Evolutionary conservation across 1,140 invertebrate species (phyloP).

Genomic region (Augochlora pura): DNA sequence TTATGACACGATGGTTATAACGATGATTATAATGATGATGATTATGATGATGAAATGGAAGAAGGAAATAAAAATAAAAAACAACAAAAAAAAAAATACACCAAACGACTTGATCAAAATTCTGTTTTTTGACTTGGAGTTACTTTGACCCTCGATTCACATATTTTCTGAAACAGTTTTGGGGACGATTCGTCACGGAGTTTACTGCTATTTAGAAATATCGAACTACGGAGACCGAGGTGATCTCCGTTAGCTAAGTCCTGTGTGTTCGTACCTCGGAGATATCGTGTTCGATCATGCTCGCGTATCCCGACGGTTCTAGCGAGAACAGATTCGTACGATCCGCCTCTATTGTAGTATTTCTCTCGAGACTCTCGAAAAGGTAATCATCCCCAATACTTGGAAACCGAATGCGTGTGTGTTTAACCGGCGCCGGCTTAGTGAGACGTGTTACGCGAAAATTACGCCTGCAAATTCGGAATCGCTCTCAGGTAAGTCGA

Average conservation of each 20-base stretch:
- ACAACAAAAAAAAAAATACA: constrained; percentile 54
- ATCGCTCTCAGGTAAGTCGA: too few relatives aligned
- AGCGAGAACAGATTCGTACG: constrained; percentile 32
- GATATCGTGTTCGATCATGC: too few relatives aligned
- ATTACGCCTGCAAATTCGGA: too few relatives aligned
- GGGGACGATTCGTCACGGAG: constrained; percentile 73
- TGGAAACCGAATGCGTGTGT: constrained; percentile 43
- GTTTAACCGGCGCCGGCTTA: too few relatives aligned
- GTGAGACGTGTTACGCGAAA: too few relatives aligned
- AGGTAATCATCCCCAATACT: constrained; percentile 78
- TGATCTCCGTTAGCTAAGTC: too few relatives aligned
- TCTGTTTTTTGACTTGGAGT: constrained; percentile 73
- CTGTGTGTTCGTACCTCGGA: too few relatives aligned
- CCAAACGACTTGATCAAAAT: constrained; percentile 70
- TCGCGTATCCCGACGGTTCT: constrained; percentile 21
- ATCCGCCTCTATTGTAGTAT: constrained; percentile 11
- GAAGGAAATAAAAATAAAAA: too few relatives aligned
- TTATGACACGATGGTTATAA: too few relatives aligned
- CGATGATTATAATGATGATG: too few relatives aligned
- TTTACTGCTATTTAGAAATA: constrained; percentile 23
- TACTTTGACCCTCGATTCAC: constrained; percentile 73
- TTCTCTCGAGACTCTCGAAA: constrained; percentile 48
- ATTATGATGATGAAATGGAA: too few relatives aligned
- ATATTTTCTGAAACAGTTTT: constrained; percentile 79
- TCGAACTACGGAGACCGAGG: too few relatives aligned